A percentile compares a stretch with the other conserved stretches of the same genome.
These are phyloP conservation scores for Formica aserva DNA, from an alignment of 2,888 invertebrate species.

Conservation along the genomic window DNA sequence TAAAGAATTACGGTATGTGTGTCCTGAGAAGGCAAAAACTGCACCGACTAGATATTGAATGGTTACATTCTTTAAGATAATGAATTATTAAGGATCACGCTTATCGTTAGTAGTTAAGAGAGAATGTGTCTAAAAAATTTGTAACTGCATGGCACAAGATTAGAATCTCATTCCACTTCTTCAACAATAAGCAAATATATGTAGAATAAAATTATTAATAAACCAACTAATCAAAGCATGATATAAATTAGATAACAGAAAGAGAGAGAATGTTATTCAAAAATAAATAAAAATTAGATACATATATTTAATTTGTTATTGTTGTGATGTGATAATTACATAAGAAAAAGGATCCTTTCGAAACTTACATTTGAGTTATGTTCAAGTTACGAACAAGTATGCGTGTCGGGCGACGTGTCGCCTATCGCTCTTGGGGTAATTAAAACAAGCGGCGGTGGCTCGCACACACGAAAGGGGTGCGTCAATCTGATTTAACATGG, in stretches of 20 bases:
- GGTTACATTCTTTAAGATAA: background rate
- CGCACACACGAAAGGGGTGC: constrained; percentile 52
- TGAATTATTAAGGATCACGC: background rate
- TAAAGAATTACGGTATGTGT: constrained; percentile 69
- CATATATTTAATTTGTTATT: background rate
- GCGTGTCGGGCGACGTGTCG: constrained; percentile 48
- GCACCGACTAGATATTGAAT: background rate
- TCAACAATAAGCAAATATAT: background rate
- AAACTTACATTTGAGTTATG: background rate
- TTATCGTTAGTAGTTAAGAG: too few species aligned
- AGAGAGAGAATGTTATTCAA: too few species aligned
- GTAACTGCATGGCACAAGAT: background rate
- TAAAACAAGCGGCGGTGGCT: constrained; percentile 61
- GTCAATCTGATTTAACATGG: constrained; percentile 73
- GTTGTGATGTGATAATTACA: too few species aligned
- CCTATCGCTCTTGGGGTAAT: constrained; percentile 69
- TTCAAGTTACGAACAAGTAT: background rate
- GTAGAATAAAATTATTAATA: too few species aligned
- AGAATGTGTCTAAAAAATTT: background rate
- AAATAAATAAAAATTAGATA: too few species aligned
- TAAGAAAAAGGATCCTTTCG: background rate
- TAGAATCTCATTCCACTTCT: background rate
- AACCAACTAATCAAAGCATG: too few species aligned
- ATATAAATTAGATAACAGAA: too few species aligned
- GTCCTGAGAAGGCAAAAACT: constrained; percentile 4